Conservation (phyloP, 2,113 vertebrate species). For the Myotis yumanensis region DNA sequence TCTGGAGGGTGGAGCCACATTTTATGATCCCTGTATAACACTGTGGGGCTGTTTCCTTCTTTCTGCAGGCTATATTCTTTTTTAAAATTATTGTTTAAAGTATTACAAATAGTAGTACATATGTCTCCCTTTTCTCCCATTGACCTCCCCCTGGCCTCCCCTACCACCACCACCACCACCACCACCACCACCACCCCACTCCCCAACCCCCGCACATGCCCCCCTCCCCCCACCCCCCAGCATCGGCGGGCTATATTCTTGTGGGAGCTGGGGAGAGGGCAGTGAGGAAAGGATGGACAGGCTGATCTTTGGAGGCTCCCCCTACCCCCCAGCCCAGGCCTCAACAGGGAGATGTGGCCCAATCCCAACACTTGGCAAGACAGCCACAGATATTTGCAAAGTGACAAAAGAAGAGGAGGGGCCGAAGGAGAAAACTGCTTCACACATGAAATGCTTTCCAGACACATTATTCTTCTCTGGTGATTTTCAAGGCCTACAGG, state of each 20-base stretch:
- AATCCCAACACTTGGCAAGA: not conserved
- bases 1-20: not conserved
- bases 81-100: too few relatives aligned
- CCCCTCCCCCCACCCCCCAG: too few relatives aligned
- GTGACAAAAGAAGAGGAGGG: not conserved
- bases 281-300: not conserved
- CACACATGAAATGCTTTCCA: not conserved
- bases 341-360: not conserved
- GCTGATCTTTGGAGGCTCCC: not conserved
- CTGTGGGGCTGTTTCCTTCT: not conserved
- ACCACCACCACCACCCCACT: too few relatives aligned
- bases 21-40: not conserved
- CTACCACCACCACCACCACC: rapidly evolving
- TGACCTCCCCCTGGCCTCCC: too few relatives aligned
- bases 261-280: not conserved
- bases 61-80: not conserved
- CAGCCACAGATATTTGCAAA: not conserved
- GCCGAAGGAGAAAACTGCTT: not conserved
- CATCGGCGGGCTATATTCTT: not conserved
- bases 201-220: too few relatives aligned
- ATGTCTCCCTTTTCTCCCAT: too few relatives aligned
- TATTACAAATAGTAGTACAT: too few relatives aligned
- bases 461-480: not conserved
- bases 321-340: not conserved
- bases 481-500: not conserved